These are phyloP conservation scores for Thyatira batis DNA, from an alignment of 2,888 invertebrate species.

Conservation along the genomic window DNA sequence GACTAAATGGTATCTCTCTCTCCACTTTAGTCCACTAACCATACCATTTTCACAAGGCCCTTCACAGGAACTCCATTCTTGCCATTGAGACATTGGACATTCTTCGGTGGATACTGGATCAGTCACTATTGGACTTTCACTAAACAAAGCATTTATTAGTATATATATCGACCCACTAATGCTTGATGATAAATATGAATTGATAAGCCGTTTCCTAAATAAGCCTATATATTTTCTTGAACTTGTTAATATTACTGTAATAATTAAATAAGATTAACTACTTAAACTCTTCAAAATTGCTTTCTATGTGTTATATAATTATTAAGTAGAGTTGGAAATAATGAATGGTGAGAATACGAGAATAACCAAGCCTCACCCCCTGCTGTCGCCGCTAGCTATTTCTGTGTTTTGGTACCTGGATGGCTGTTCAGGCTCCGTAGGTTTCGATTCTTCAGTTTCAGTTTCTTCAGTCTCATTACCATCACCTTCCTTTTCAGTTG, in stretches of 20 bases:
- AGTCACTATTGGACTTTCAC: slow-evolving; percentile 48
- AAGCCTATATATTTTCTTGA: neutral
- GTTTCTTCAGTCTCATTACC: slow-evolving; percentile 28
- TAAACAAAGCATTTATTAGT: slow-evolving; percentile 23
- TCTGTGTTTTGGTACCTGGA: slow-evolving; percentile 77
- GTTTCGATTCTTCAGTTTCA: slow-evolving; percentile 35
- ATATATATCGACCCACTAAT: neutral
- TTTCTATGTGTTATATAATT: too few relatives aligned
- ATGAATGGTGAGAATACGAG: slow-evolving; percentile 4
- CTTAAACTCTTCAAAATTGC: neutral
- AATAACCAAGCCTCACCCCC: slow-evolving; percentile 62
- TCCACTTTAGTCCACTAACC: slow-evolving; percentile 56
- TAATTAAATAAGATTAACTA: neutral
- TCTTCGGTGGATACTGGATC: slow-evolving; percentile 57
- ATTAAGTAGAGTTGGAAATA: neutral
- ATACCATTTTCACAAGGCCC: slow-evolving; percentile 55
- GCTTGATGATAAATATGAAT: neutral
- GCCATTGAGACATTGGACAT: slow-evolving; percentile 66
- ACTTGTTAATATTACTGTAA: neutral
- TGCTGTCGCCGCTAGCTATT: slow-evolving; percentile 58
- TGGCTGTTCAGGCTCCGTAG: slow-evolving; percentile 56
- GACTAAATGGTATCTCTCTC: slow-evolving; percentile 67
- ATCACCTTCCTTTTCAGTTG: slow-evolving; percentile 22
- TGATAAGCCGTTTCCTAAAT: neutral
- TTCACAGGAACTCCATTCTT: slow-evolving; percentile 67